Conservation (phyloP, 2,797 vertebrate species). For the Danio jaintianensis region DNA sequence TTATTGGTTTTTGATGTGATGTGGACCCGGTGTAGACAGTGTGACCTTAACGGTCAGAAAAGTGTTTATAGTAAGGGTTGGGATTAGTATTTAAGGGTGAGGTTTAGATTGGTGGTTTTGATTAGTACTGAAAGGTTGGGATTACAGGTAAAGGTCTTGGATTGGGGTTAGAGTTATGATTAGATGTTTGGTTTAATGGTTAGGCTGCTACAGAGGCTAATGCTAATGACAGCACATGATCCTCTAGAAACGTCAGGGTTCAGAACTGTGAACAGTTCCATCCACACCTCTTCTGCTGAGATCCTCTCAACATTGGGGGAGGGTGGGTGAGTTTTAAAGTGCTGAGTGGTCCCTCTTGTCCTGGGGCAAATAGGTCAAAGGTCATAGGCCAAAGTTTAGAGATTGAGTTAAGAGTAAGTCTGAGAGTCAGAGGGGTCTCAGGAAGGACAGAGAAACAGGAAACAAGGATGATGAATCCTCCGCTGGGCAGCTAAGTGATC, state of each 20-base stretch:
- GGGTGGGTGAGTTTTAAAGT: constrained; percentile 53
- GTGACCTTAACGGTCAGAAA: background rate
- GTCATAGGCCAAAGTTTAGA: constrained; percentile 35
- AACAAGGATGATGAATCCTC: constrained; percentile 69
- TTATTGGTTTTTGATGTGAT: background rate
- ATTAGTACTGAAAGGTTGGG: too few relatives aligned
- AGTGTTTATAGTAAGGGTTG: background rate
- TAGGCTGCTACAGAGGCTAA: constrained; percentile 46
- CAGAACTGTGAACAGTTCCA: constrained; percentile 19
- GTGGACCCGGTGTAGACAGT: background rate
- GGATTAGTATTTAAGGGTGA: background rate
- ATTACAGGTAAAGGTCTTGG: background rate
- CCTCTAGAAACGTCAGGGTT: constrained; percentile 37
- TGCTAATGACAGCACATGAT: constrained; percentile 43
- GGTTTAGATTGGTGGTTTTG: background rate
- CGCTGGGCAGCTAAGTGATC: constrained; percentile 26
- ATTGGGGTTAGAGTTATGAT: constrained; percentile 1
- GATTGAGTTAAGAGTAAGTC: constrained; percentile 28
- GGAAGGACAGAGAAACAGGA: constrained; percentile 71
- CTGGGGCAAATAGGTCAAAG: constrained; percentile 34
- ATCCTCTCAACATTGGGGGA: constrained; percentile 27
- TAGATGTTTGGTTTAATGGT: constrained; percentile 10
- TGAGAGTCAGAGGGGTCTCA: constrained; percentile 40
- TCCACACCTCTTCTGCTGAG: constrained; percentile 42
- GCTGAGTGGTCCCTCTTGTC: constrained; percentile 53